phyloP scores from a whole-genome alignment of 1,140 invertebrate genomes.

The Formica exsecta region DNA sequence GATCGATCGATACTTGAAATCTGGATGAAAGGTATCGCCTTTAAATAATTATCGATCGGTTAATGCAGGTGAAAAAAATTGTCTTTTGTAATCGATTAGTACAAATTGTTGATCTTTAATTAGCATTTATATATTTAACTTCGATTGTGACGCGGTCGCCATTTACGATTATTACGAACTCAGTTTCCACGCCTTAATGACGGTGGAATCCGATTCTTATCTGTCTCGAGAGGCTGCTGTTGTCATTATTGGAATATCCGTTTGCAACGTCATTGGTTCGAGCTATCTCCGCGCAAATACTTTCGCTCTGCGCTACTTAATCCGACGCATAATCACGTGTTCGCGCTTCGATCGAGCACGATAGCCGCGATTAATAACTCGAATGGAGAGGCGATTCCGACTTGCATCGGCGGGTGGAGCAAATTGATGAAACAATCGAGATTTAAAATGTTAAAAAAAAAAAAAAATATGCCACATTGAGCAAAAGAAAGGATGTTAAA shows the following conservation, averaged over 20 bases:
- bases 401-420: background rate
- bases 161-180: slow-evolving; percentile 48
- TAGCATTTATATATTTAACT: background rate
- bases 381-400: slow-evolving; percentile 12
- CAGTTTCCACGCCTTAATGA: slow-evolving; percentile 52
- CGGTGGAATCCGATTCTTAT: slow-evolving; percentile 63
- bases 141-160: background rate
- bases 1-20: background rate
- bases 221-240: slow-evolving; percentile 67
- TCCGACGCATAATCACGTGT: slow-evolving; percentile 47
- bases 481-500: too few relatives aligned
- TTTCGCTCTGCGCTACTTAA: slow-evolving; percentile 32
- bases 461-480: too few relatives aligned
- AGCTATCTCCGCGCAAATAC: slow-evolving; percentile 47
- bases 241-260: slow-evolving; percentile 60
- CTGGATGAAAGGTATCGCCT: background rate
- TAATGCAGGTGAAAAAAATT: background rate
- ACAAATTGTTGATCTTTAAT: background rate
- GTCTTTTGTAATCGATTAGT: background rate
- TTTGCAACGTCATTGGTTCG: slow-evolving; percentile 40
- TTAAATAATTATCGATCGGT: background rate
- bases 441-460: background rate
- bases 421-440: slow-evolving; percentile 22
- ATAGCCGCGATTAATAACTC: slow-evolving; percentile 58
- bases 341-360: slow-evolving; percentile 23